Conservation (phyloP, 2,113 vertebrate species). For the Phyllopteryx taeniolatus region DNA sequence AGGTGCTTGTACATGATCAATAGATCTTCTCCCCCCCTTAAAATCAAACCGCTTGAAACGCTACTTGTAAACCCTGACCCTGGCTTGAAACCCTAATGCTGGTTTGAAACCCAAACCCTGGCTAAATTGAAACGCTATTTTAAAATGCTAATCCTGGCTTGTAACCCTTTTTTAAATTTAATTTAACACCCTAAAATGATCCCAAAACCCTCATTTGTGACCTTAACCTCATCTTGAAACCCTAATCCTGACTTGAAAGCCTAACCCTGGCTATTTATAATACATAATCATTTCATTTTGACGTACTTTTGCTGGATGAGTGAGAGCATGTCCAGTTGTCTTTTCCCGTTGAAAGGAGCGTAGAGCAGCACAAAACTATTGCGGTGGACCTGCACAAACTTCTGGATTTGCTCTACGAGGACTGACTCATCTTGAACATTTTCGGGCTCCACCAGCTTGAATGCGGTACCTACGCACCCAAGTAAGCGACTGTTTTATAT, state of each 20-base stretch:
- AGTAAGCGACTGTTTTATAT: neutral
- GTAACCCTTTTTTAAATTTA: too few species aligned
- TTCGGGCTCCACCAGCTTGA: conserved; percentile 79
- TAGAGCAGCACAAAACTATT: conserved; percentile 87
- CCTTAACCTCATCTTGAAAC: neutral
- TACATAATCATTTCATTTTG: neutral
- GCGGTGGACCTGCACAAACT: conserved; percentile 82
- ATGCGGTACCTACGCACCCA: conserved; percentile 81
- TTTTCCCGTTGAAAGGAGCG: conserved; percentile 76
- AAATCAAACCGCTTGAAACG: too few species aligned
- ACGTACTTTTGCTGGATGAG: conserved; percentile 83
- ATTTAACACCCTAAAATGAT: too few species aligned
- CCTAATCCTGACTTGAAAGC: neutral
- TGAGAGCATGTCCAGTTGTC: conserved; percentile 78
- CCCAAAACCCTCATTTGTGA: too few species aligned
- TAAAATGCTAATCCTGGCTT: neutral
- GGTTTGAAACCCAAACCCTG: too few species aligned
- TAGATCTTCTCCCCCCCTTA: too few species aligned
- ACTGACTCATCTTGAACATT: conserved; percentile 69
- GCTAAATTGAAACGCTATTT: too few species aligned
- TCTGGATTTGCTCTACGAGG: conserved; percentile 72
- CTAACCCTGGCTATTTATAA: too few species aligned
- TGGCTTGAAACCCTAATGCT: neutral
- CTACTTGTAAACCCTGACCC: too few species aligned
- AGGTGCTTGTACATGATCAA: too few species aligned